Base-by-base conservation (phyloP, 2,113 vertebrate species). In the Tor tambroides region DNA sequence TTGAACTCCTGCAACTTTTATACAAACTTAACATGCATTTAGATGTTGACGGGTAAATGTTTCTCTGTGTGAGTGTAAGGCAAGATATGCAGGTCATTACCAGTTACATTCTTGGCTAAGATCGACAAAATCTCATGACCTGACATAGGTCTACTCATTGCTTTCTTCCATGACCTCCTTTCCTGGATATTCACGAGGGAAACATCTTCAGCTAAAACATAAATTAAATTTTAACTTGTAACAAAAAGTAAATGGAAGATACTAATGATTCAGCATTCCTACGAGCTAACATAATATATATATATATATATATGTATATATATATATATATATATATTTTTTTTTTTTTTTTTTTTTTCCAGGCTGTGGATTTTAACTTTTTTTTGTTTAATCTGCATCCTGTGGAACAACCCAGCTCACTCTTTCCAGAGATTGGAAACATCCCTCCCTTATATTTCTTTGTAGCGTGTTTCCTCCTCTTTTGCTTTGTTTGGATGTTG, bases 401-500 rank as follows among this genome's bases (percentile, higher is more conserved):
- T 77, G 69, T 61, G 51, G 67, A 85, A 63, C 63, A 51, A 38
- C 28, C 32, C 41, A 17, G 8, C 51, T 41, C 19, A 32, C 35
- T 75, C 32, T 71, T 82, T 82, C 54, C 59, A 43, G 41, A 26
- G 67, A 80, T 19, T 85, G 65, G 78, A 85, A 51, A 74, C 74
- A 65, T 74, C 67, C 61, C 71, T 56, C 77, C 67, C 65, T 85
- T 17, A 75, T 84, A 69, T 41, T 84, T 74, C 67, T 74, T 75
- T 51, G 9, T 76, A 63, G 65, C 23, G 3, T 46, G 19, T 84
- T 83, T 77, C 76, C 54, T 72, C 38, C n/a, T 67, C n/a, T 86
- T 32, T 21, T 80, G 43, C 81, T 88, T 46, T 84, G 74, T 88
- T 87, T 89, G 89, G 63, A 32, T 89, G 14, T 86, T 88, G 32